phyloP scores from a whole-genome alignment of 2,888 invertebrate genomes.

The Oligia strigilis region DNA sequence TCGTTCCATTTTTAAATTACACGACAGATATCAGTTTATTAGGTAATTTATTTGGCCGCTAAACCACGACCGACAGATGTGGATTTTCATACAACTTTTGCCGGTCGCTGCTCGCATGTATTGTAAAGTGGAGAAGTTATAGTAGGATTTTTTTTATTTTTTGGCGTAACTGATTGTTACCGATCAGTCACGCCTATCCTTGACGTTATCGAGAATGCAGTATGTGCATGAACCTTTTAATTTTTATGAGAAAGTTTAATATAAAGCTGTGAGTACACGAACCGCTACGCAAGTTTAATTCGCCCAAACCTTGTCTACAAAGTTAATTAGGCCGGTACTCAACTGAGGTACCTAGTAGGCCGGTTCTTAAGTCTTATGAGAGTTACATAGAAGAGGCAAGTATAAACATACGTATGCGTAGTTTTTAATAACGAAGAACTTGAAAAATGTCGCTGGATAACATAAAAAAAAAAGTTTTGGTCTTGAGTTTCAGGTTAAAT shows the following conservation, averaged over 20 bases:
- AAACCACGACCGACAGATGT: no score
- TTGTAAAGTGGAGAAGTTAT: neutral
- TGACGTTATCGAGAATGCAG: no score
- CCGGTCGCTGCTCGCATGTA: no score
- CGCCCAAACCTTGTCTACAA: slow-evolving; percentile 33
- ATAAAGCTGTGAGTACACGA: slow-evolving; percentile 21
- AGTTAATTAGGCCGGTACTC: slow-evolving; percentile 60
- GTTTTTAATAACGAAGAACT: slow-evolving; percentile 7
- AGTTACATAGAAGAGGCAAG: slow-evolving; percentile 22
- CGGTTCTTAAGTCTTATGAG: slow-evolving; percentile 38
- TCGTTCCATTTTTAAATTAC: no score
- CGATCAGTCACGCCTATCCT: no score
- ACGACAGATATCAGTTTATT: no score
- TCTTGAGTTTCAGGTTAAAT: neutral
- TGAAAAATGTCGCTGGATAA: neutral
- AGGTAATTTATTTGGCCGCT: no score
- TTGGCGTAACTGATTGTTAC: no score
- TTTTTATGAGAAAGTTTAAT: slow-evolving; percentile 13
- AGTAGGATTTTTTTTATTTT: no score
- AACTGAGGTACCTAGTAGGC: neutral
- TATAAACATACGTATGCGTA: slow-evolving; percentile 38
- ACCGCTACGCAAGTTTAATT: slow-evolving; percentile 42
- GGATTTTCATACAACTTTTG: no score
- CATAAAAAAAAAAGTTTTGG: neutral
- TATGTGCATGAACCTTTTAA: slow-evolving; percentile 1